These are phyloP conservation scores for Tamias sibiricus DNA, from an alignment of 2,113 vertebrate genomes.

Conservation along the genomic window DNA sequence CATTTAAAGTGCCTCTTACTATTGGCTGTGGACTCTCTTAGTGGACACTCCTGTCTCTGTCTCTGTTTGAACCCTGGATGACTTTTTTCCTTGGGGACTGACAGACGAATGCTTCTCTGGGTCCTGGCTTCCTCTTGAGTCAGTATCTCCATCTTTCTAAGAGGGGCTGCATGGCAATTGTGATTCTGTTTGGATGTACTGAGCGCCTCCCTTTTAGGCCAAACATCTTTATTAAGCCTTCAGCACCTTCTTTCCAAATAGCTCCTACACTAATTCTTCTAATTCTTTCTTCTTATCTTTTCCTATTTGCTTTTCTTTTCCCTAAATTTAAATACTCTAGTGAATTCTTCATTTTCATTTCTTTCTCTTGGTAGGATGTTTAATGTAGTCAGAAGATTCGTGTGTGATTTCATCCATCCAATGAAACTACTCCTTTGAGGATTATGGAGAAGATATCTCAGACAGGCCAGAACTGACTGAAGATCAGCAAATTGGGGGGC, in stretches of 20 bases:
- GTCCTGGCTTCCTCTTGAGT: neutral
- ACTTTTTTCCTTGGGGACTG: neutral
- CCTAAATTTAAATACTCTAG: slow-evolving; percentile 41
- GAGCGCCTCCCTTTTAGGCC: neutral
- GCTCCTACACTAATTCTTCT: neutral
- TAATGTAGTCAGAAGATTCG: slow-evolving; percentile 39
- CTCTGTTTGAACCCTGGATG: neutral
- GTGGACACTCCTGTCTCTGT: neutral
- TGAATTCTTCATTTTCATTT: slow-evolving; percentile 63
- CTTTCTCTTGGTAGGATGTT: slow-evolving; percentile 37
- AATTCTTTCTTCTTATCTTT: neutral
- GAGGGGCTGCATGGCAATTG: neutral
- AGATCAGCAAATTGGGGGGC: neutral
- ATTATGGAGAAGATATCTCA: neutral
- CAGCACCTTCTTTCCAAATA: neutral
- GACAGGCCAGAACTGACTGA: neutral
- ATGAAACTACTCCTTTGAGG: slow-evolving; percentile 23
- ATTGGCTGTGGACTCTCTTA: neutral
- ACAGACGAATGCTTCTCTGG: neutral
- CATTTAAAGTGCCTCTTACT: neutral
- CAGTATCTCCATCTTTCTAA: neutral
- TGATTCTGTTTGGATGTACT: neutral
- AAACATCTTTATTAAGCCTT: neutral
- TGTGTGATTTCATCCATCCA: neutral
- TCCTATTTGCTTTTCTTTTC: neutral